Percentiles rank a stretch among this genome's conserved stretches.
These are phyloP conservation scores for Hyles lineata DNA, from an alignment of 2,888 invertebrate species.

Conservation along the genomic window DNA sequence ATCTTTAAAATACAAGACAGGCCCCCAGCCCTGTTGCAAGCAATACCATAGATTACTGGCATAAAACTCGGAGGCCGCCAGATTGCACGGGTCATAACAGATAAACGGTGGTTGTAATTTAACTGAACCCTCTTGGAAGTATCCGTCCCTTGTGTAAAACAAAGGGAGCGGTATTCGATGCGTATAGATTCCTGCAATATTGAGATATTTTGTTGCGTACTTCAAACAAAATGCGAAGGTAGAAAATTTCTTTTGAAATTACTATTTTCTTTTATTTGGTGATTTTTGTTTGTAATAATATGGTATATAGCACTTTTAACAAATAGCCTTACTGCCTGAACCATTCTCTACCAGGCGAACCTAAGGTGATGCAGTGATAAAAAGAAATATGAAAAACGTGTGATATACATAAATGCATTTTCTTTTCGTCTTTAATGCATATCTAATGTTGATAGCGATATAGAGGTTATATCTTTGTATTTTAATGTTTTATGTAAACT, in stretches of 20 bases:
- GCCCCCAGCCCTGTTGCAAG: constrained; percentile 50
- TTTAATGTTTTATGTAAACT: too few species aligned
- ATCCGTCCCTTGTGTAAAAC: constrained; percentile 60
- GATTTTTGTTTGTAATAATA: neutral
- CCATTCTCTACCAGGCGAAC: too few species aligned
- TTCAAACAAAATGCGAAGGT: neutral
- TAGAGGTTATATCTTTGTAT: too few species aligned
- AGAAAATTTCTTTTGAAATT: neutral
- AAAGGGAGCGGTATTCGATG: constrained; percentile 34
- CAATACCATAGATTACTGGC: constrained; percentile 62
- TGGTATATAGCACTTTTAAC: neutral
- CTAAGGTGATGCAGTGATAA: too few species aligned
- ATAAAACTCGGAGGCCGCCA: constrained; percentile 55
- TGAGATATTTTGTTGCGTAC: constrained; percentile 26
- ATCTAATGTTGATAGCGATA: too few species aligned
- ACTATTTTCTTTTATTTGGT: neutral
- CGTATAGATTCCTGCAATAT: constrained; percentile 28
- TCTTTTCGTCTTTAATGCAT: neutral
- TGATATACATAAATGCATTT: neutral
- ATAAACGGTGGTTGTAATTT: constrained; percentile 73
- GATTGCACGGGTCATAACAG: constrained; percentile 77
- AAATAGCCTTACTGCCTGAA: too few species aligned
- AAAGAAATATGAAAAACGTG: too few species aligned
- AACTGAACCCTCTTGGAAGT: constrained; percentile 55
- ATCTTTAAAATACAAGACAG: neutral